phyloP scores from a whole-genome alignment of 1,140 invertebrate species.

The Bradynema listronoti region DNA sequence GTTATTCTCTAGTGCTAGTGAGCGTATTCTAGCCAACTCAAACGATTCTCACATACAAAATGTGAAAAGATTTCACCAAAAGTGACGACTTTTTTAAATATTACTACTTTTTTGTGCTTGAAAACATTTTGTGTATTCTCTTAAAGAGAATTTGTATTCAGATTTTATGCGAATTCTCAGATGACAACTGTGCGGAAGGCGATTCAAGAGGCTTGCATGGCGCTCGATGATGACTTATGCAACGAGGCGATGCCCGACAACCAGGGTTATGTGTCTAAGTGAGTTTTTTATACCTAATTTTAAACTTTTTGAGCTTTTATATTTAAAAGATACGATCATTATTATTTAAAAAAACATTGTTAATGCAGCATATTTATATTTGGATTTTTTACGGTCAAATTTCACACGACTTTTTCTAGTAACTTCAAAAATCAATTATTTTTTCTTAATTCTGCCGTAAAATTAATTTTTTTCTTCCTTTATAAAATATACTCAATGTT shows the following conservation, averaged over 20 bases:
- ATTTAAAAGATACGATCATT: too few relatives aligned
- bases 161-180: conserved; percentile 21
- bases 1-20: conserved; percentile 50
- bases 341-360: too few relatives aligned
- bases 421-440: too few relatives aligned
- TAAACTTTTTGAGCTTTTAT: background rate
- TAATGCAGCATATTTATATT: too few relatives aligned
- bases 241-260: conserved; percentile 50
- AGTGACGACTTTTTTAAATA: conserved; percentile 12
- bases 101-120: conserved; percentile 8
- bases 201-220: conserved; percentile 47
- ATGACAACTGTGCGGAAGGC: conserved; percentile 41
- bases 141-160: conserved; percentile 21
- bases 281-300: background rate
- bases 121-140: conserved; percentile 8
- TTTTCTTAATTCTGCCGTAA: too few relatives aligned
- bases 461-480: too few relatives aligned
- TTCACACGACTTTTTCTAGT: too few relatives aligned
- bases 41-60: conserved; percentile 35
- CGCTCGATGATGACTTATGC: conserved; percentile 47
- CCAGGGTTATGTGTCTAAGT: conserved; percentile 46
- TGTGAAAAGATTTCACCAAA: conserved; percentile 40
- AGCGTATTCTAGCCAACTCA: conserved; percentile 35
- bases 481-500: too few relatives aligned
- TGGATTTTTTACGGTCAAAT: too few relatives aligned